These are phyloP conservation scores for Heliothis peltigera DNA, from an alignment of 2,888 invertebrate species.

Conservation along the genomic window DNA sequence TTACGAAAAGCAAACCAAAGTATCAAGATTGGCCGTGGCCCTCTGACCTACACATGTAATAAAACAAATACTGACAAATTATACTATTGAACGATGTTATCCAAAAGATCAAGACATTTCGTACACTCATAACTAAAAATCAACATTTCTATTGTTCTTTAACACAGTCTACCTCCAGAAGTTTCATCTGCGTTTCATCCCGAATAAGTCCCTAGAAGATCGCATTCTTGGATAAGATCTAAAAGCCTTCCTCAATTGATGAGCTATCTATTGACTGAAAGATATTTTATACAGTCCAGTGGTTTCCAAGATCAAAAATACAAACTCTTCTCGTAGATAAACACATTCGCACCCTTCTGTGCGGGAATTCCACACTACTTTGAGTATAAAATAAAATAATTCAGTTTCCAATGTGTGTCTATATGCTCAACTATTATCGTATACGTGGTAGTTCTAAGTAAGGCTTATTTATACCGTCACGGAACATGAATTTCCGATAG, in stretches of 20 bases:
- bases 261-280: no score
- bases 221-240: no score
- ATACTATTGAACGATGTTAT: slow-evolving; percentile 10
- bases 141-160: not conserved
- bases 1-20: slow-evolving; percentile 51
- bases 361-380: slow-evolving; percentile 5
- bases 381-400: no score
- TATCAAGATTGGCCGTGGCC: slow-evolving; percentile 36
- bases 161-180: no score
- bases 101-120: slow-evolving; percentile 7
- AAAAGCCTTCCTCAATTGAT: no score
- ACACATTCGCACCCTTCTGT: slow-evolving; percentile 26
- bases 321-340: no score
- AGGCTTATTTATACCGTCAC: slow-evolving; percentile 16
- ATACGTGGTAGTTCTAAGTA: slow-evolving; percentile 1
- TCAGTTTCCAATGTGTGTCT: not conserved
- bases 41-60: slow-evolving; percentile 32
- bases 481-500: slow-evolving; percentile 48
- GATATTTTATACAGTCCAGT: no score
- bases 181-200: no score
- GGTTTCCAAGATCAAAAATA: no score
- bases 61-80: not conserved
- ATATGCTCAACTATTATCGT: not conserved
- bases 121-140: not conserved
- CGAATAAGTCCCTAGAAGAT: no score